Percentiles rank a stretch among this genome's conserved stretches.
These are phyloP conservation scores for Linyphia triangularis DNA, from an alignment of 2,888 invertebrate genomes.

Conservation along the genomic window DNA sequence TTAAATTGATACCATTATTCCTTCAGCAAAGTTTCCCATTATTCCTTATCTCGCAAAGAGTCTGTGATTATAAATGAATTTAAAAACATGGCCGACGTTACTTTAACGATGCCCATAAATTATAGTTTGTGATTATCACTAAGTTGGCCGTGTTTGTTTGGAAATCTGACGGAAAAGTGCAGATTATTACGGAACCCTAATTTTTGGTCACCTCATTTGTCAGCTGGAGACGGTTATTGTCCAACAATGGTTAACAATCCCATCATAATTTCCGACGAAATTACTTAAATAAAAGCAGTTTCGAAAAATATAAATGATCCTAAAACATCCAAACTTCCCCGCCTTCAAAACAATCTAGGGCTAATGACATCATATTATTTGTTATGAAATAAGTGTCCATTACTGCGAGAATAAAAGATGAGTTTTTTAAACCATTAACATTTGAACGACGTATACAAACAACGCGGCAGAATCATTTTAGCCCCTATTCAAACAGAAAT, in stretches of 20 bases:
- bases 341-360: not conserved
- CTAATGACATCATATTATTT: not conserved
- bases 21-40: not conserved
- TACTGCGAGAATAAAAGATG: not conserved
- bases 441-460: too few relatives aligned
- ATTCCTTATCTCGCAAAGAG: not conserved
- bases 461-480: too few relatives aligned
- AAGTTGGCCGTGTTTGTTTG: not conserved
- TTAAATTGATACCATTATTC: not conserved
- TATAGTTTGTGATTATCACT: slow-evolving; percentile 11
- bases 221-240: not conserved
- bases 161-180: not conserved
- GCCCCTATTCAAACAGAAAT: too few relatives aligned
- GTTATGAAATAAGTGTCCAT: not conserved
- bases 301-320: not conserved
- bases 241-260: not conserved
- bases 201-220: slow-evolving; percentile 21
- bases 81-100: slow-evolving; percentile 1
- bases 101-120: slow-evolving; percentile 2
- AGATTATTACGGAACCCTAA: not conserved
- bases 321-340: not conserved
- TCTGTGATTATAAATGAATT: not conserved
- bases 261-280: not conserved
- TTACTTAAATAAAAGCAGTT: not conserved
- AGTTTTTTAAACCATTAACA: too few relatives aligned